These are phyloP conservation scores for Argya squamiceps DNA, from an alignment of 2,797 vertebrate species.

Conservation along the genomic window DNA sequence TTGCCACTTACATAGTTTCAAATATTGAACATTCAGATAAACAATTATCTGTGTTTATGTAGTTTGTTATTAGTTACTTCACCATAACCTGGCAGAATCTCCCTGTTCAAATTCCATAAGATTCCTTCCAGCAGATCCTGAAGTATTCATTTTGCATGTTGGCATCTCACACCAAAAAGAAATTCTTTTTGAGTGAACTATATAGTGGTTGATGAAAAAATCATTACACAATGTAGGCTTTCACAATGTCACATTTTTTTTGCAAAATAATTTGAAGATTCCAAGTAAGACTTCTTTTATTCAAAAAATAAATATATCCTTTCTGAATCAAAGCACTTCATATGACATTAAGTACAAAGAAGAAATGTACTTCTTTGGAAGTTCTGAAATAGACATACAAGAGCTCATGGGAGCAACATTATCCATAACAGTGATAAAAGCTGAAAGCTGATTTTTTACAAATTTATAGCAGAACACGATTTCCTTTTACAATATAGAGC, in stretches of 20 bases:
- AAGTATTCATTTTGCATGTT: background rate
- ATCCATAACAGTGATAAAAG: constrained; percentile 32
- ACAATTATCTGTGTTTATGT: background rate
- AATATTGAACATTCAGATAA: constrained; percentile 10
- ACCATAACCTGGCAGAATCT: background rate
- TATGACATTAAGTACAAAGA: constrained; percentile 75
- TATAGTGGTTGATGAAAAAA: constrained; percentile 17
- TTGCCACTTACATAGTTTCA: constrained; percentile 30
- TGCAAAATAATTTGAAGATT: constrained; percentile 51
- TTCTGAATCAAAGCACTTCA: constrained; percentile 77
- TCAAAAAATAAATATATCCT: constrained; percentile 86
- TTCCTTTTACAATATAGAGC: constrained; percentile 41
- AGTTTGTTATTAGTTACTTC: background rate
- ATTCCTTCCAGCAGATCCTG: background rate
- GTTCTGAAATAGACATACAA: constrained; percentile 49
- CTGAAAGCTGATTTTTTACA: constrained; percentile 57
- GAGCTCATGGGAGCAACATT: constrained; percentile 51
- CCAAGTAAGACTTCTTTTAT: constrained; percentile 77
- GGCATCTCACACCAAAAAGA: background rate
- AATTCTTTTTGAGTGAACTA: background rate
- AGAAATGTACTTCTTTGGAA: constrained; percentile 77
- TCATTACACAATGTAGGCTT: background rate
- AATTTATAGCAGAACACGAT: constrained; percentile 48
- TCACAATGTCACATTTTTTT: background rate
- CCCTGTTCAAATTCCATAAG: background rate